phyloP scores from a whole-genome alignment of 2,888 invertebrate genomes.

The Drosophila mayaguana region DNA sequence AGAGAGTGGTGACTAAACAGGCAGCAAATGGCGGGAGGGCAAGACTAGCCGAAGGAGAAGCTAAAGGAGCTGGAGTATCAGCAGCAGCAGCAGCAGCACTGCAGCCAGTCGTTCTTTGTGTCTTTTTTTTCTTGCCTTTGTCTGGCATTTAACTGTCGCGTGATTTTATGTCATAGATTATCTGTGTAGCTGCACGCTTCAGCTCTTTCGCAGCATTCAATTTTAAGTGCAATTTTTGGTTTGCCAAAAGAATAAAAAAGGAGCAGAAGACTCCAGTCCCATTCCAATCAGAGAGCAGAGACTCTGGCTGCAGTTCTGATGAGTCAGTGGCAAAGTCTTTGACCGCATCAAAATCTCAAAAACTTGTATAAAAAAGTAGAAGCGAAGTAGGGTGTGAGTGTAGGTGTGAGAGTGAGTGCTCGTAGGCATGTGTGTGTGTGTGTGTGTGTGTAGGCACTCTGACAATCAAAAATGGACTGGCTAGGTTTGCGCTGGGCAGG shows the following conservation, averaged over 20 bases:
- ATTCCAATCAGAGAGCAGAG: neutral
- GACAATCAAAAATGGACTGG: constrained; percentile 49
- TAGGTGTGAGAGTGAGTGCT: neutral
- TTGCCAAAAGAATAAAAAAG: constrained; percentile 25
- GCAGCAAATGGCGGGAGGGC: neutral
- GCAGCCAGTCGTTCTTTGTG: constrained; percentile 57
- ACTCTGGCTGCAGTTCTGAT: constrained; percentile 53
- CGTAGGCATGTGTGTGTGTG: neutral
- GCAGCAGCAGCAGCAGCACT: constrained; percentile 3
- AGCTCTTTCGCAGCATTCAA: constrained; percentile 47
- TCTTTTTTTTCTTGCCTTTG: constrained; percentile 55
- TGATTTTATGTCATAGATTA: constrained; percentile 78
- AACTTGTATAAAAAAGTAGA: constrained; percentile 4
- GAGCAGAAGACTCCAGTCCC: neutral
- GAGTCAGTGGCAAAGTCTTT: constrained; percentile 72
- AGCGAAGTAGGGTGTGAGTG: neutral
- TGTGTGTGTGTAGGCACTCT: constrained; percentile 14
- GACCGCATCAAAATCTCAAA: constrained; percentile 55
- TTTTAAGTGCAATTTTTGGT: constrained; percentile 78
- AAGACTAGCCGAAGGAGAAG: neutral
- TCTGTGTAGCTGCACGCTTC: constrained; percentile 25
- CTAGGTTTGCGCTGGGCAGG: constrained; percentile 18
- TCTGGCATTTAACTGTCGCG: constrained; percentile 75
- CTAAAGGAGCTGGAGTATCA: neutral
- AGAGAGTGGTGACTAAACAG: constrained; percentile 15